Evolutionary conservation across 1,140 invertebrate genomes (phyloP).

Genomic region (Lethocerus indicus): DNA sequence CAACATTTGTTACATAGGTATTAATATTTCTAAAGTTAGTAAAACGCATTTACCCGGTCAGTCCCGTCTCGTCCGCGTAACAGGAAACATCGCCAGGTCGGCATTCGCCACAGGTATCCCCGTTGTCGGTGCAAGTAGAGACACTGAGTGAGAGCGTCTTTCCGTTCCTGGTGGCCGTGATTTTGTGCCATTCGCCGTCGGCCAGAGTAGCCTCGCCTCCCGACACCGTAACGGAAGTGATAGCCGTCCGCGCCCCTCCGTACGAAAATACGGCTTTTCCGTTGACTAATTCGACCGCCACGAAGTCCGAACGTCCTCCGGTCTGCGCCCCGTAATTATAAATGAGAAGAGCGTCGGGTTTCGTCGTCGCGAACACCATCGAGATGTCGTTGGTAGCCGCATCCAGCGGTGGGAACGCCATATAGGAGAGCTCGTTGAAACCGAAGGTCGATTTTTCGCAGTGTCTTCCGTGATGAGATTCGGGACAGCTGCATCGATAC

Average conservation of each 20-base stretch:
- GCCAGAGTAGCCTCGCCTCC: constrained; percentile 40
- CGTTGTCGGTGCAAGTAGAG: constrained; percentile 61
- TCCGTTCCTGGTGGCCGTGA: constrained; percentile 78
- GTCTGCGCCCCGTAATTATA: constrained; percentile 80
- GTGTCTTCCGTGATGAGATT: constrained; percentile 72
- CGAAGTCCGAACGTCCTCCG: constrained; percentile 78
- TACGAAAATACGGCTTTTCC: constrained; percentile 76
- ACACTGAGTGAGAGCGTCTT: constrained; percentile 70
- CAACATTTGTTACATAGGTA: background rate
- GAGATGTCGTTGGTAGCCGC: constrained; percentile 79
- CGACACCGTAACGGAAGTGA: constrained; percentile 54
- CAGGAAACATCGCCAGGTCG: constrained; percentile 58
- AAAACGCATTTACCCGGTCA: constrained; percentile 47
- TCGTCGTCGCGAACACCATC: constrained; percentile 79
- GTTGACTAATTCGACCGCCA: constrained; percentile 72
- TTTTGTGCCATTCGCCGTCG: constrained; percentile 79
- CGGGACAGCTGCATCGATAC: constrained; percentile 73
- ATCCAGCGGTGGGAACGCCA: constrained; percentile 70
- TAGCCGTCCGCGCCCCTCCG: constrained; percentile 69
- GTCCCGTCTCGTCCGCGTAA: constrained; percentile 67
- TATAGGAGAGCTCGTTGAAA: constrained; percentile 75
- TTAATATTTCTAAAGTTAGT: background rate
- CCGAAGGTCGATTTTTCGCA: constrained; percentile 82
- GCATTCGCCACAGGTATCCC: constrained; percentile 72
- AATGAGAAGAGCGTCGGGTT: constrained; percentile 63